Base-by-base conservation (phyloP, 2,888 invertebrate species). In the Rhogogaster chlorosoma region DNA sequence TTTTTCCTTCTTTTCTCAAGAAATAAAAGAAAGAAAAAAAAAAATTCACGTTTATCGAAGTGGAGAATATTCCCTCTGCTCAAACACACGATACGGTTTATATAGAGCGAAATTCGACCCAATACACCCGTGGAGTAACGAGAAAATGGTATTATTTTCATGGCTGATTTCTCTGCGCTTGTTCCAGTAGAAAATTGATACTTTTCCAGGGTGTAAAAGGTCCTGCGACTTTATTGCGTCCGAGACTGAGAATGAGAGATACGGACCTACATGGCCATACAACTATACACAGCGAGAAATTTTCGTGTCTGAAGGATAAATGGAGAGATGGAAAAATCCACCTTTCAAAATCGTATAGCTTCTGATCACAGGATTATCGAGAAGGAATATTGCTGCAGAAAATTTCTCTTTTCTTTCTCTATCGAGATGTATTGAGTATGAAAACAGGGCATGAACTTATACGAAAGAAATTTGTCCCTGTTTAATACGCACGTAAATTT, bases 121-220 rank as follows among this genome's bases (percentile, higher is more conserved):
- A 67, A 67, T 26, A 32, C 32, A 32, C 5, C 67, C 18, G 2
- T 67, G 32, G 15, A 67, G 32, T 67, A 32, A 26, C 32, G 42
- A 38, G 71, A 71, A 71, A 42, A 71, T 38, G 7, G 22, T 42
- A 71, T 71, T 42, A 71, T 71, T 71, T 71, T 71, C 71, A 42
- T 12, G 7, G 42, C 71, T 42, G 42, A 71, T 18, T 38, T 71
- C 42, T 42, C 42, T 10, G 71, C n/a, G 71, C 38, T 22, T 42
- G 18, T 71, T 71, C 42, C 22, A 29, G 22, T 38, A 71, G 71
- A 71, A 71, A 71, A 71, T 71, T 71, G 71, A 71, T 71, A 71
- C 71, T 71, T 71, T 71, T 71, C 71, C 22, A 6, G 22, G 42
- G 71, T 22, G n/a, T 67, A 32, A 71, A 71, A 22, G n/a, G 71